Percentiles rank a stretch among this genome's conserved stretches.
These are phyloP conservation scores for Calycopis cecrops DNA, from an alignment of 1,140 invertebrate species.

Conservation along the genomic window DNA sequence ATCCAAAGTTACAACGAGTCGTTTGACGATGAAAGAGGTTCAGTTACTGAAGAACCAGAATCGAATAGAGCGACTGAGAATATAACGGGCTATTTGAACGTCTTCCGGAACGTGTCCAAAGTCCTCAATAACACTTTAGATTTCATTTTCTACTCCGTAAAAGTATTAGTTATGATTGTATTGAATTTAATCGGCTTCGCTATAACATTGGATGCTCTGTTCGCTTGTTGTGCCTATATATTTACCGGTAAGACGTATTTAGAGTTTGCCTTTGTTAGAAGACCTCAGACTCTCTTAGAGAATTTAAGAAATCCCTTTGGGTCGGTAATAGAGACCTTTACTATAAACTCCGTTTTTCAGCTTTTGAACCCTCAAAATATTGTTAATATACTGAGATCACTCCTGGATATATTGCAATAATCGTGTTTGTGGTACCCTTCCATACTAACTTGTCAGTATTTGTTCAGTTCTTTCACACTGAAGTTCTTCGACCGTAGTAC, in stretches of 20 bases:
- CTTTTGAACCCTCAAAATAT: conserved; percentile 40
- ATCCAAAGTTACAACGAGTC: conserved; percentile 45
- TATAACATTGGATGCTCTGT: conserved; percentile 37
- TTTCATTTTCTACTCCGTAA: conserved; percentile 19
- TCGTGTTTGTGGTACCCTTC: too few relatives aligned
- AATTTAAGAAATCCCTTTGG: conserved; percentile 39
- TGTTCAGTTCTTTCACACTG: too few relatives aligned
- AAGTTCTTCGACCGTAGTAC: too few relatives aligned
- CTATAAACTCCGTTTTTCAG: conserved; percentile 40
- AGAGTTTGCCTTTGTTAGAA: conserved; percentile 38
- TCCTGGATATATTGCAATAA: conserved; percentile 12
- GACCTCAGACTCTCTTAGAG: conserved; percentile 38
- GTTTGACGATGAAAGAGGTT: conserved; percentile 17
- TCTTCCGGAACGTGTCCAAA: not conserved
- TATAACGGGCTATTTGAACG: not conserved
- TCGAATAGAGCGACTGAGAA: not conserved
- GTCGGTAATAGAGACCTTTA: conserved; percentile 37
- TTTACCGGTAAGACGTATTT: conserved; percentile 43
- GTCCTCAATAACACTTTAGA: not conserved
- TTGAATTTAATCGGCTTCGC: conserved; percentile 40
- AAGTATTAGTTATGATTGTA: conserved; percentile 36
- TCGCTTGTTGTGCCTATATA: conserved; percentile 37
- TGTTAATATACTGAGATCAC: conserved; percentile 40
- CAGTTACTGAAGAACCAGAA: conserved; percentile 1
- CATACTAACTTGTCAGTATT: too few relatives aligned